Evolutionary conservation across 2,113 vertebrate species (phyloP).

Genomic region (Silurus glanis): DNA sequence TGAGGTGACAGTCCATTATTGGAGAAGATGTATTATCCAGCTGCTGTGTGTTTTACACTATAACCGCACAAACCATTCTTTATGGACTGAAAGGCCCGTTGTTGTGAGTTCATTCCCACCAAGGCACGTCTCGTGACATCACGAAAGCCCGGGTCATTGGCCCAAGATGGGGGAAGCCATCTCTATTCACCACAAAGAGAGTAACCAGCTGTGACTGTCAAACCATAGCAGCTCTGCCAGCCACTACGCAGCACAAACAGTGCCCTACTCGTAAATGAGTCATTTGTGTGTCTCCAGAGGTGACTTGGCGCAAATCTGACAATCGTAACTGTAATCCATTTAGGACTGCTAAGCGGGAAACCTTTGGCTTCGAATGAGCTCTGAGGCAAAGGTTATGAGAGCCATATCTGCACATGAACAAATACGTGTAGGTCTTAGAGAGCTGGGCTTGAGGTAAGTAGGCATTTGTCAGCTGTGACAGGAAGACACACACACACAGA

Average conservation of each 20-base stretch:
- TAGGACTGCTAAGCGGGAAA: conserved; percentile 11
- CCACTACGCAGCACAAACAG: conserved; percentile 32
- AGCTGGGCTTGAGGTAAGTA: conserved; percentile 27
- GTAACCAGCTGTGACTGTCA: conserved; percentile 39
- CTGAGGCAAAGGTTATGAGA: conserved; percentile 8
- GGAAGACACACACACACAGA: conserved; percentile 14
- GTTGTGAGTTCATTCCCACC: conserved; percentile 25
- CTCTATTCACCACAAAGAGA: conserved; percentile 7
- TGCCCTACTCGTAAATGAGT: conserved; percentile 27
- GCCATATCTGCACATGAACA: not conserved
- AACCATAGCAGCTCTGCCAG: conserved; percentile 21
- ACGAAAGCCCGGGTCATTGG: conserved; percentile 16
- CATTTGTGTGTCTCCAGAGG: conserved; percentile 45
- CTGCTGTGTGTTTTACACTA: conserved; percentile 6
- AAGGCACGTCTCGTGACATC: conserved; percentile 28
- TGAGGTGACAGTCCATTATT: not conserved
- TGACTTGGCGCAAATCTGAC: conserved; percentile 3
- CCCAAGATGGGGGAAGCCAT: not conserved
- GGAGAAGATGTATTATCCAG: not conserved
- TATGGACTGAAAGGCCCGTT: conserved; percentile 18
- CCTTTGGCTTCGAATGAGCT: conserved; percentile 5
- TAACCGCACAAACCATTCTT: conserved; percentile 1
- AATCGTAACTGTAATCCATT: conserved; percentile 28
- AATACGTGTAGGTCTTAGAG: not conserved
- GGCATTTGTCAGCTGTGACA: conserved; percentile 38